These are phyloP conservation scores for Chrysogorgia sp. DNA, from an alignment of 92 coral and sea anemone genomes.

Conservation along the genomic window DNA sequence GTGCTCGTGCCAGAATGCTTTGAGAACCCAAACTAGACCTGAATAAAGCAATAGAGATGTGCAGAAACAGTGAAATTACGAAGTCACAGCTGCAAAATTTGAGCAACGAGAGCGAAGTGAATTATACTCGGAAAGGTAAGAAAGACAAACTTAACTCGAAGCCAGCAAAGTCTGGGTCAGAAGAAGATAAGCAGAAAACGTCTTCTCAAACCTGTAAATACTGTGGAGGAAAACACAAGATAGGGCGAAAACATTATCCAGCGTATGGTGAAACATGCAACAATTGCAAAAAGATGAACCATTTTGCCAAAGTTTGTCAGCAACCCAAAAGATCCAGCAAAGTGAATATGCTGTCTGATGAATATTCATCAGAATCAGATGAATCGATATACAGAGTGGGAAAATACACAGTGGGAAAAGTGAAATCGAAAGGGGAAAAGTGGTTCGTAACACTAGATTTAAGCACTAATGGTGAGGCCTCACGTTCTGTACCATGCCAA, in stretches of 20 bases:
- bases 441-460: too few species aligned
- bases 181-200: not conserved
- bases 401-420: too few species aligned
- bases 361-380: too few species aligned
- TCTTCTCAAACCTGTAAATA: not conserved
- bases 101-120: conserved; percentile 11
- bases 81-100: conserved; percentile 46
- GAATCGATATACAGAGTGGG: too few species aligned
- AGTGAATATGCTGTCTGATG: too few species aligned
- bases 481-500: conserved; percentile 18
- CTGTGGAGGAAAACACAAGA: conserved; percentile 6
- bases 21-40: conserved; percentile 14
- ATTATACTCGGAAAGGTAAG: not conserved
- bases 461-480: too few species aligned
- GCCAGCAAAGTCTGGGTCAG: not conserved
- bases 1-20: conserved; percentile 22
- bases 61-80: conserved; percentile 40
- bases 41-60: conserved; percentile 37
- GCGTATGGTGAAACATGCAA: conserved; percentile 39
- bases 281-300: too few species aligned
- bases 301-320: too few species aligned
- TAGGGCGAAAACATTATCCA: conserved; percentile 23
- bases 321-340: too few species aligned
- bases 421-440: too few species aligned
- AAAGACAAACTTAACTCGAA: conserved; percentile 4